Conservation (phyloP, 2,113 vertebrate genomes). For the Clarias batrachus region DNA sequence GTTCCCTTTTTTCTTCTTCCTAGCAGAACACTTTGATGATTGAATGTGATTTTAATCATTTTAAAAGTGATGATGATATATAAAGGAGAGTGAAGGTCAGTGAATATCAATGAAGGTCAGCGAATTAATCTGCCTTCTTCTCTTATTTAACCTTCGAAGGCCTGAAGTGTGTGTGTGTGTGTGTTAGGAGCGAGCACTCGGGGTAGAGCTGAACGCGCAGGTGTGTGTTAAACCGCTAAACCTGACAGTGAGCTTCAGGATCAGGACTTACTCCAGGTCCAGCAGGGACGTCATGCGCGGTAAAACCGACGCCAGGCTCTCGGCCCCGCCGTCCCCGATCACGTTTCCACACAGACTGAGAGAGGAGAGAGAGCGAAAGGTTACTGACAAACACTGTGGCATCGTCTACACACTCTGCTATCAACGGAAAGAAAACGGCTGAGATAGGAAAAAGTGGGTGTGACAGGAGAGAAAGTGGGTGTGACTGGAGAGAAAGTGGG, state of each 20-base stretch:
- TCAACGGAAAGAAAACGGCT: too few relatives aligned
- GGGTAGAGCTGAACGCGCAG: neutral
- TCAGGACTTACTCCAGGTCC: slow-evolving; percentile 84
- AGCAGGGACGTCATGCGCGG: slow-evolving; percentile 80
- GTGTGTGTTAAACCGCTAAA: neutral
- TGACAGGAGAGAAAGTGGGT: neutral
- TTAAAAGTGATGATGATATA: too few relatives aligned
- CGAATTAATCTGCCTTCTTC: too few relatives aligned
- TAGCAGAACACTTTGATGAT: neutral
- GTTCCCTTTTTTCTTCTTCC: neutral
- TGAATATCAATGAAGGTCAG: neutral
- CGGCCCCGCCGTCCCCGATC: slow-evolving; percentile 84
- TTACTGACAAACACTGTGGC: neutral
- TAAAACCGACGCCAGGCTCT: slow-evolving; percentile 80
- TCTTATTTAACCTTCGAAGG: neutral
- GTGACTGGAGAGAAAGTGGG: neutral
- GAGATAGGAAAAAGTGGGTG: neutral
- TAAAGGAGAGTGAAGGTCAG: neutral
- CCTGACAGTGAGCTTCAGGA: neutral
- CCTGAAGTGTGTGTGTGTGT: neutral
- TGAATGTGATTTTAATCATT: neutral
- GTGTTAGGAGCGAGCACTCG: neutral
- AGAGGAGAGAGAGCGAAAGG: slow-evolving; percentile 41
- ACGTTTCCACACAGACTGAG: slow-evolving; percentile 86
- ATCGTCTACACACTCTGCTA: neutral